A percentile compares a stretch with the other conserved stretches of the same genome.
Conservation (phyloP, 1,140 invertebrate species). For the Stegodyphus mimosarum region DNA sequence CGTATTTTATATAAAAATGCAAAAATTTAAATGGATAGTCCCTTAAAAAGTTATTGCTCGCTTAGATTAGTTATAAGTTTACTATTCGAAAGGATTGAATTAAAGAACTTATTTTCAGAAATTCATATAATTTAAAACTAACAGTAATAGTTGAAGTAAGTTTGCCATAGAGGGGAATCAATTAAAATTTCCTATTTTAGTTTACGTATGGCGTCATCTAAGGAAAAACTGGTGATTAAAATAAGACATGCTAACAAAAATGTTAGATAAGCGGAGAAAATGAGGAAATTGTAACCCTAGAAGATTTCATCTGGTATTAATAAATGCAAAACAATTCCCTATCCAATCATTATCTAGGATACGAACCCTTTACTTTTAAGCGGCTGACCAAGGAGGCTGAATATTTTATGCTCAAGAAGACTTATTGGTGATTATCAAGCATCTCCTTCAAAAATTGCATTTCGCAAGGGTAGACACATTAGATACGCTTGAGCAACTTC, state of each 20-base stretch:
- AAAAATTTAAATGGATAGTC: no score
- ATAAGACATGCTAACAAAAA: neutral
- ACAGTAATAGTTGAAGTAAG: no score
- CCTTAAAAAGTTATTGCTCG: no score
- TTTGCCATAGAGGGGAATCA: no score
- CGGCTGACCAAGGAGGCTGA: constrained; percentile 24
- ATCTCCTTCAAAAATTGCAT: constrained; percentile 15
- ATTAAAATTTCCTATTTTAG: neutral
- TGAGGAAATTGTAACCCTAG: neutral
- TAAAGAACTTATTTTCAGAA: no score
- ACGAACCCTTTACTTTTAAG: neutral
- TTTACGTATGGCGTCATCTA: neutral
- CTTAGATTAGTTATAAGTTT: no score
- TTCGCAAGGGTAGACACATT: constrained; percentile 8
- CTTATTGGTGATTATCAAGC: constrained; percentile 35
- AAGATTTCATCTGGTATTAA: neutral
- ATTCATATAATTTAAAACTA: no score
- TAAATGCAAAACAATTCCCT: neutral
- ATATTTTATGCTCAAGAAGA: constrained; percentile 30
- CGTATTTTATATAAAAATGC: no score
- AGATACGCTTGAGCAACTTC: constrained; percentile 46
- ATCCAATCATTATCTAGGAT: constrained; percentile 16
- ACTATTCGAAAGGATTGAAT: no score
- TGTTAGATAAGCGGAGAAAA: neutral
- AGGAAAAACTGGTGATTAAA: neutral